These are phyloP conservation scores for Melanargia galathea DNA, from an alignment of 2,888 invertebrate genomes.

Conservation along the genomic window DNA sequence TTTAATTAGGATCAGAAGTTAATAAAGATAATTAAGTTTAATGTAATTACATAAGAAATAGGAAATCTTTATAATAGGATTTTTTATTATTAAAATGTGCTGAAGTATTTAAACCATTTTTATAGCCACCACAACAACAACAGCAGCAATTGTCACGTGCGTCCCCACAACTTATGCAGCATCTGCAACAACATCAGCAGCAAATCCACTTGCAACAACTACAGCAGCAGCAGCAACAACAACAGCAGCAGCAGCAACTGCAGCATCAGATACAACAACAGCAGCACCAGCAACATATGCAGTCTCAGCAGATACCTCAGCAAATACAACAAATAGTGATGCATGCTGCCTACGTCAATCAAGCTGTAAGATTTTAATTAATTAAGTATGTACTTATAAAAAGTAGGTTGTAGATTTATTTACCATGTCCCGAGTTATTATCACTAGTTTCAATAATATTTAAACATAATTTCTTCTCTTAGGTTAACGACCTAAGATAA, in stretches of 20 bases:
- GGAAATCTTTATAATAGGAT: not conserved
- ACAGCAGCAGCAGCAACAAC: slow-evolving; percentile 57
- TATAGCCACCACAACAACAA: slow-evolving; percentile 45
- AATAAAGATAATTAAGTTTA: too few species aligned
- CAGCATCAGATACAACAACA: slow-evolving; percentile 46
- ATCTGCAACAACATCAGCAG: slow-evolving; percentile 56
- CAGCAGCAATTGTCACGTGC: slow-evolving; percentile 53
- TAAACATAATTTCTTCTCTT: too few species aligned
- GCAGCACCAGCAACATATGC: slow-evolving; percentile 47
- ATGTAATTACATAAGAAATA: not conserved
- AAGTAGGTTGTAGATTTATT: too few species aligned
- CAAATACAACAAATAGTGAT: slow-evolving; percentile 68
- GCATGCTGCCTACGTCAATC: slow-evolving; percentile 76
- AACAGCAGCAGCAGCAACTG: slow-evolving; percentile 51
- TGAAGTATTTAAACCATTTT: slow-evolving; percentile 2
- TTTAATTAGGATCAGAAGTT: too few species aligned
- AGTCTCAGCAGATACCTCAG: slow-evolving; percentile 45
- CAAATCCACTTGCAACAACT: slow-evolving; percentile 58
- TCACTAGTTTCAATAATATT: too few species aligned
- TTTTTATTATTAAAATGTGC: not conserved
- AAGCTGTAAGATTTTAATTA: slow-evolving; percentile 56
- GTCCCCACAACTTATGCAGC: slow-evolving; percentile 55
- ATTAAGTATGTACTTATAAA: too few species aligned
- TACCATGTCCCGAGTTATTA: too few species aligned
- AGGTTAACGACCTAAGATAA: too few species aligned